A percentile compares a stretch with the other conserved stretches of the same genome.
Evolutionary conservation across 1,140 invertebrate genomes (phyloP).

Genomic region (Zelostemma sp.): DNA sequence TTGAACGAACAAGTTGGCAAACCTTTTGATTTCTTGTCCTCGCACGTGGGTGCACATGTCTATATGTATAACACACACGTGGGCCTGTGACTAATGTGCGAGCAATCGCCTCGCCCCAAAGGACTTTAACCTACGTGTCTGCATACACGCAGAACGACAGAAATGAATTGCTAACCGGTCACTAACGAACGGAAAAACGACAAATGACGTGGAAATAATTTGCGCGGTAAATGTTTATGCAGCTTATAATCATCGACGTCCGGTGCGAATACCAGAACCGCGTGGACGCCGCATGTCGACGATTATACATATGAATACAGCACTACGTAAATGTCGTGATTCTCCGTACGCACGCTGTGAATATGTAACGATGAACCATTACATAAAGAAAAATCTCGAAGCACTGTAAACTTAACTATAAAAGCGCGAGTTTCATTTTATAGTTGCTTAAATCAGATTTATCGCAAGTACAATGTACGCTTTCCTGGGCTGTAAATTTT

Average conservation of each 20-base stretch:
- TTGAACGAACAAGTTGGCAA: too few species aligned
- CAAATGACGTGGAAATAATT: conserved; percentile 38
- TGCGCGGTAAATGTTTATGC: conserved; percentile 34
- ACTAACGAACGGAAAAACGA: conserved; percentile 35
- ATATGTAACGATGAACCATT: conserved; percentile 7
- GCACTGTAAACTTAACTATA: conserved; percentile 14
- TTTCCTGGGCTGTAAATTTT: conserved; percentile 26
- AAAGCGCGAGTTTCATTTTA: conserved; percentile 32
- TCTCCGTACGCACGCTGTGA: conserved; percentile 2
- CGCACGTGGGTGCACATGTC: conserved; percentile 36
- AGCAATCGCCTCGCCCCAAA: conserved; percentile 32
- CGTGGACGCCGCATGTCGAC: conserved; percentile 13
- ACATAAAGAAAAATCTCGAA: conserved; percentile 13
- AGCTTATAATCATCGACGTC: conserved; percentile 39
- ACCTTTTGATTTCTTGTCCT: conserved; percentile 23
- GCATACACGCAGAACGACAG: conserved; percentile 21
- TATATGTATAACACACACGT: conserved; percentile 39
- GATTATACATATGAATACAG: conserved; percentile 21
- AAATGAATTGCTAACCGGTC: conserved; percentile 46
- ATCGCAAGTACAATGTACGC: conserved; percentile 21
- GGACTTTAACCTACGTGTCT: conserved; percentile 26
- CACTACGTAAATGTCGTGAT: conserved; percentile 9
- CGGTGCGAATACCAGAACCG: conserved; percentile 29
- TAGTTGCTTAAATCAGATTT: conserved; percentile 33
- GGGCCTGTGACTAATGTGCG: conserved; percentile 45